Evolutionary conservation across 2,888 invertebrate species (phyloP).

Genomic region (Sepioteuthis lessoniana): DNA sequence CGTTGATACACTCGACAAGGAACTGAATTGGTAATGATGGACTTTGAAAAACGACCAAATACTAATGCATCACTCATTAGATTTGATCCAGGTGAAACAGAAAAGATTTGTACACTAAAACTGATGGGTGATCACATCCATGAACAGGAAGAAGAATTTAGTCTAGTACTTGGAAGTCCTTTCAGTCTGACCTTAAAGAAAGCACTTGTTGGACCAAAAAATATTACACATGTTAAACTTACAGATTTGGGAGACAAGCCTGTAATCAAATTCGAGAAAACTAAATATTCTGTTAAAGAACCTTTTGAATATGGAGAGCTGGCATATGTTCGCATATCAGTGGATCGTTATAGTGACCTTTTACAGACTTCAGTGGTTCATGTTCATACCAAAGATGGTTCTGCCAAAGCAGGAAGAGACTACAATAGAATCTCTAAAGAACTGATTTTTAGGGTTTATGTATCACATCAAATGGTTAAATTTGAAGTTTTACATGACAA

Average conservation of each 20-base stretch:
- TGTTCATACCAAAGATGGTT: too few species aligned
- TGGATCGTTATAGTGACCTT: too few species aligned
- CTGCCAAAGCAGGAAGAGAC: too few species aligned
- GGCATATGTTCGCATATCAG: too few species aligned
- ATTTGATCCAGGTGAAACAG: slow-evolving; percentile 71
- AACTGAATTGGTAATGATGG: slow-evolving; percentile 67
- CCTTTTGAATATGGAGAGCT: too few species aligned
- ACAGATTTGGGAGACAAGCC: slow-evolving; percentile 72
- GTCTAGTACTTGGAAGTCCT: slow-evolving; percentile 71
- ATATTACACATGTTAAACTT: slow-evolving; percentile 67
- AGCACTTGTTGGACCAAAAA: slow-evolving; percentile 67
- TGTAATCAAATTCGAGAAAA: too few species aligned
- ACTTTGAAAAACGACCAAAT: slow-evolving; percentile 72
- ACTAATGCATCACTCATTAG: slow-evolving; percentile 69
- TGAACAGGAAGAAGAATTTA: slow-evolving; percentile 72
- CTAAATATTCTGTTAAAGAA: too few species aligned
- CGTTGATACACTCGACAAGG: slow-evolving; percentile 74
- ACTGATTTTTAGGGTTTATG: slow-evolving; percentile 69
- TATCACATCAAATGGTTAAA: slow-evolving; percentile 67
- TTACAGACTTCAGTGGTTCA: too few species aligned
- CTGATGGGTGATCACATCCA: slow-evolving; percentile 70
- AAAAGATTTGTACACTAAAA: slow-evolving; percentile 70
- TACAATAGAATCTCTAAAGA: too few species aligned
- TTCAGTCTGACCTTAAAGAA: slow-evolving; percentile 63
- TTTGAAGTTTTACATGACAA: slow-evolving; percentile 72